Base-by-base conservation (phyloP, 2,888 invertebrate species). In the Ochropleura plecta region DNA sequence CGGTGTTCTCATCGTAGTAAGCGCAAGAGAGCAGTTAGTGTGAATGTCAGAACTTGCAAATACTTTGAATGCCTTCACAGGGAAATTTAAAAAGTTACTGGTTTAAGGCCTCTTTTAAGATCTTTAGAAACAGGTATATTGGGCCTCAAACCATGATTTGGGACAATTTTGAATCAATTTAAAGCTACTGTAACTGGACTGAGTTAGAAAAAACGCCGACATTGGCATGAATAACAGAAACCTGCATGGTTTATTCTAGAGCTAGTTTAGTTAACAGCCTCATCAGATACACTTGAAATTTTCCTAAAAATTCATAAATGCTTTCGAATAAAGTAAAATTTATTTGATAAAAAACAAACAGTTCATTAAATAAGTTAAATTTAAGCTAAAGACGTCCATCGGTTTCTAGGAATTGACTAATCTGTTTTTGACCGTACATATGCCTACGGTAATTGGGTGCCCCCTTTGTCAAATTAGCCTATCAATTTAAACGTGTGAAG, bases 1-100 rank as follows among this genome's bases (percentile, higher is more conserved):
- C 48, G 0, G 20, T 60, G 66, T 67, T 63, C 62, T 48, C 80
- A 72, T 72, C 57, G 59, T 49, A 40, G 49, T 44, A 66, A 49
- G 55, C 55, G 14, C 44, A 57, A 44, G 79, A 60, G 62, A 74
- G 51, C 18, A 64, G 30, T 78, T 81, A 16, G 20, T 1, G 14
- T 5, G 12, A 53, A 67, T 53, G 10, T 44, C 20, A 48, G 12
- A 42, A 48, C 49, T 51, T 62, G 16, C 49, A 65, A 59, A 16
- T 55, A 14, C 18, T 20, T 63, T 40, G n/a, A 49, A 75, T 44
- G 6, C n/a, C 48, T n/a, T 66, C 30, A 3, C 6, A 9, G 12
- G 5, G 14, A 40, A 49, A 8, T 30, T 63, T 46, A 14, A 8
- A 16, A 70, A 46, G 48, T 62, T 57, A 30, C 5, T 48, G 18